phyloP scores from a whole-genome alignment of 1,140 invertebrate species.

The Riptortus pedestris region DNA sequence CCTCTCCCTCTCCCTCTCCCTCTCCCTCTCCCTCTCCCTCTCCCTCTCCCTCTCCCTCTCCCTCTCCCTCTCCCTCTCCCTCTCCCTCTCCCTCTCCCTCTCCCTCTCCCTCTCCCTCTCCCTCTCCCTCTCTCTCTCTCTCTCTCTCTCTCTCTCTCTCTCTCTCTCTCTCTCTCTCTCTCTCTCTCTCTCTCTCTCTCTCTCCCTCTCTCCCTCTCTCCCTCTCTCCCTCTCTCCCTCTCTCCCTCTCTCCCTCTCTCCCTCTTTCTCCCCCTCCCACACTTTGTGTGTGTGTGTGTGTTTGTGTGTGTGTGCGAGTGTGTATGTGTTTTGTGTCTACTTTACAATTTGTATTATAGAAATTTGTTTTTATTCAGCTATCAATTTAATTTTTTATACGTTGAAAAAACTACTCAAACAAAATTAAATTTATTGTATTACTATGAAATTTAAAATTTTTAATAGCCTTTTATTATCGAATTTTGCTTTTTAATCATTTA shows the following conservation, averaged over 20 bases:
- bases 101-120: slow-evolving; percentile 18
- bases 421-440: too few relatives aligned
- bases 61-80: background rate
- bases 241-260: slow-evolving; percentile 19
- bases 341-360: too few relatives aligned
- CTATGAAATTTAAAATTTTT: too few relatives aligned
- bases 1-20: slow-evolving; percentile 17
- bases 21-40: slow-evolving; percentile 17
- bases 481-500: too few relatives aligned
- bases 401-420: too few relatives aligned
- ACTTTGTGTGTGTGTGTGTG: slow-evolving; percentile 6
- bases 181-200: slow-evolving; percentile 21
- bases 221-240: slow-evolving; percentile 17
- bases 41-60: slow-evolving; percentile 11
- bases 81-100: slow-evolving; percentile 18
- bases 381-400: too few relatives aligned
- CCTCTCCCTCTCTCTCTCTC: slow-evolving; percentile 19
- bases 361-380: too few relatives aligned
- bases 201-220: slow-evolving; percentile 19
- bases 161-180: slow-evolving; percentile 21
- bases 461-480: too few relatives aligned
- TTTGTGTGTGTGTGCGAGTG: too few relatives aligned
- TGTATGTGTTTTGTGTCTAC: too few relatives aligned
- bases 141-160: slow-evolving; percentile 21
- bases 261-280: slow-evolving; percentile 14